Evolutionary conservation across 1,140 invertebrate genomes (phyloP), one percentile per base, ranked within the genome.

Genomic region (Whitmania pigra): DNA sequence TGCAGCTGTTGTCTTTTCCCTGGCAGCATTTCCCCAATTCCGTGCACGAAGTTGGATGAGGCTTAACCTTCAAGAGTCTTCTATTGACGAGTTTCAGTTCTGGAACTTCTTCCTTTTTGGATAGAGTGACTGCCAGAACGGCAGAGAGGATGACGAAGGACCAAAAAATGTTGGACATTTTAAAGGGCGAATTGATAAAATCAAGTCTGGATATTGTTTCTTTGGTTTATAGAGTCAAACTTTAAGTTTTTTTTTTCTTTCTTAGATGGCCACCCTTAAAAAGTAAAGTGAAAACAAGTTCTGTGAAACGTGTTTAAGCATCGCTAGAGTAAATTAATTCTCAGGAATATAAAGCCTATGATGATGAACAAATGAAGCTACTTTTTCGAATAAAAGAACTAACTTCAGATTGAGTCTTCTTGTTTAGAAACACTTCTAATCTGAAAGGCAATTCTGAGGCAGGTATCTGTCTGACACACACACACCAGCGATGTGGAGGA

Each of bases 1-100:
- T 76, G 72, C 78, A 79, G 6, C 76, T 78, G 72, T 78, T 78
- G 74, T 79, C 77, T 67, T 77, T 75, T 20, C 77, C 78, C 53
- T 75, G 71, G 68, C 78, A 79, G 71, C 78, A 79, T 25, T 49
- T 25, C 11, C 69, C 69, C 49, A 36, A 53, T 13, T 25, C 49
- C 53, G 25, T 70, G 69, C 69, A 70, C 6, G 29, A 29, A 6
- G 22, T n/a, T 17, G 29, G 29, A 36, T n/a, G 29, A 25, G 67
- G 20, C 5, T n/a, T 4, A 6, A 40, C 29, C 17, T 25, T 25
- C 60, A 31, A 17, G 22, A 31, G 29, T 31, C 22, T 27, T 25
- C 20, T 27, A 17, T 31, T 27, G 22, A 25, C 60, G 29, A 25
- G 60, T 31, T 63, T 31, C 60, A 27, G 9, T 31, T 25, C 22